Evolutionary conservation across 2,888 invertebrate species (phyloP), one percentile per base, ranked within the genome.

Genomic region (Oxystoma pomonae): DNA sequence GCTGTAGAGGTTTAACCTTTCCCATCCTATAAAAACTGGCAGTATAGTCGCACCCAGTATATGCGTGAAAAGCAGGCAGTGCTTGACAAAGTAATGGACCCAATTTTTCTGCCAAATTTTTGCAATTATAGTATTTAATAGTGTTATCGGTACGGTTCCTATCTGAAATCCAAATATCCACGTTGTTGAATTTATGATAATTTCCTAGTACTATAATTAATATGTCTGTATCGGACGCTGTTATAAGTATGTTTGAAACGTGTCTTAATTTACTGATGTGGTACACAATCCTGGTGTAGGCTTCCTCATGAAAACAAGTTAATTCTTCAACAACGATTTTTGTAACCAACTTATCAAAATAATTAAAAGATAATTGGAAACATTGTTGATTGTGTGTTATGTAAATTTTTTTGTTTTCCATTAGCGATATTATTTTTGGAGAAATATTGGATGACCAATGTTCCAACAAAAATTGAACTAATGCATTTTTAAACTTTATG

Each of bases 41-140:
- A 53, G 53, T 72, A 58, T 67, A 73, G 62, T 74, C 72, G 57
- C 74, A 74, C 19, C 74, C 74, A 7, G 72, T 74, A 16, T 71
- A 35, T 12, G 76, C 75, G 58, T 76, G 75, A 53, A 74, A 72
- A 35, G 65, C 67, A 35, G 75, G 73, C 63, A 75, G 55, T 53
- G 70, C 69, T 64, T 65, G 60, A 19, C 58, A 73, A 59, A 73
- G 62, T 22, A 55, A 55, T 35, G 20, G 2, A 5, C 73, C 74
- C 50, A 76, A 63, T 49, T 63, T 66, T 65, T 65, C 52, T 63
- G 69, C 60, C 57, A 75, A 16, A 59, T 68, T 56, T 19, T 62
- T 68, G 51, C 74, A 57, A 64, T 70, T 65, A 18, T 17, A 17
- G 53, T 19, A 53, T 55, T 68, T 69, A 22, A 65, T 66, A 63